phyloP scores from a whole-genome alignment of 1,140 invertebrate genomes.

The Danaus melanippus region DNA sequence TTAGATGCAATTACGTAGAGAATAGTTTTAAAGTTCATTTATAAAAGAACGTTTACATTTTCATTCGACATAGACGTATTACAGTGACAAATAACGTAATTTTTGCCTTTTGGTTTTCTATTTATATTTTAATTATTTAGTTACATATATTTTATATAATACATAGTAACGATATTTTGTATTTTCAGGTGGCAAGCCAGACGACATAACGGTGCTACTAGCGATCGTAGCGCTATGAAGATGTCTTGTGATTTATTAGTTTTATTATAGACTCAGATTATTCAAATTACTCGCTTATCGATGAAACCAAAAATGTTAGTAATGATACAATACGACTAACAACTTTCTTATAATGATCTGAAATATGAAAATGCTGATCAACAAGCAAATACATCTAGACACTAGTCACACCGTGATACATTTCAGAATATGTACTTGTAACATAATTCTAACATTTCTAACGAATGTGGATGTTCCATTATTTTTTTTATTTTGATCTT shows the following conservation, averaged over 20 bases:
- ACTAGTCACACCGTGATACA: constrained; percentile 15
- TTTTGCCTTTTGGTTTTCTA: too few species aligned
- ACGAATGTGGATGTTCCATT: too few species aligned
- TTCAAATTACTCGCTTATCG: constrained; percentile 43
- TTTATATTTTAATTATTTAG: neutral
- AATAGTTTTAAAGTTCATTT: too few species aligned
- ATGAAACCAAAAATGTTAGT: constrained; percentile 52
- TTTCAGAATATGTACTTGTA: too few species aligned
- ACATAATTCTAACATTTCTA: too few species aligned
- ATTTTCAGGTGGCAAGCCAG: constrained; percentile 93
- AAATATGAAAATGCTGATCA: constrained; percentile 3
- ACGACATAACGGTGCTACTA: constrained; percentile 97
- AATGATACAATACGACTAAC: neutral
- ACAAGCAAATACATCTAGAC: neutral
- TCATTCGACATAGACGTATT: too few species aligned
- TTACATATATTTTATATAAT: neutral
- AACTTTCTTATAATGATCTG: neutral
- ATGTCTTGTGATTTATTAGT: constrained; percentile 51
- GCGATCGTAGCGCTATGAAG: constrained; percentile 87
- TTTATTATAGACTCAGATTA: constrained; percentile 38
- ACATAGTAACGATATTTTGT: constrained; percentile 31
- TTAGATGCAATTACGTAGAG: too few species aligned
- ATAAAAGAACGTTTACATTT: too few species aligned
- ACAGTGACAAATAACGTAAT: too few species aligned
- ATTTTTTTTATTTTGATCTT: too few species aligned